phyloP scores from a whole-genome alignment of 2,113 vertebrate species.

The Upupa epops region DNA sequence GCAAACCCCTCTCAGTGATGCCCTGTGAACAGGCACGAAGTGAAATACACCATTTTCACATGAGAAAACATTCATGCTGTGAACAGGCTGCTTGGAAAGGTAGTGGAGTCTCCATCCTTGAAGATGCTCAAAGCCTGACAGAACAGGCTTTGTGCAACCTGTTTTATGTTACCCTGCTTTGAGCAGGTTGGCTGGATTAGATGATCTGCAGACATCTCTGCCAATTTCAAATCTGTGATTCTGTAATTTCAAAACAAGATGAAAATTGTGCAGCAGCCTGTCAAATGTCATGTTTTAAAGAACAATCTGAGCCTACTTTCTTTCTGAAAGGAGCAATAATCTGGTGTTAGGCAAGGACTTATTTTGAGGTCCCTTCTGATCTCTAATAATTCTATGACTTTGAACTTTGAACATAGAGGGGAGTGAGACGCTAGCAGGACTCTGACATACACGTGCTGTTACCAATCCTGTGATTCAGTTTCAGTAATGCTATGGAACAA shows the following conservation, averaged over 20 bases:
- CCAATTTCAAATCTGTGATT: neutral
- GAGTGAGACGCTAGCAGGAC: neutral
- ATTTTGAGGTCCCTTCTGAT: too few species aligned
- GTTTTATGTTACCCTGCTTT: neutral
- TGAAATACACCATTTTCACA: neutral
- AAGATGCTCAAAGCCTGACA: neutral
- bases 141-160: neutral
- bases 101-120: too few species aligned
- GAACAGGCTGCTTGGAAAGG: too few species aligned
- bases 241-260: neutral
- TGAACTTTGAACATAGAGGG: neutral
- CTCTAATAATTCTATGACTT: too few species aligned
- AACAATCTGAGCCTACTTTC: neutral
- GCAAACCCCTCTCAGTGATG: neutral
- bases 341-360: neutral
- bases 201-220: neutral
- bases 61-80: neutral
- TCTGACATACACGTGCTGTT: neutral
- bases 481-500: neutral
- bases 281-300: neutral
- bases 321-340: neutral
- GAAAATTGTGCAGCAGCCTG: neutral
- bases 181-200: neutral
- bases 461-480: neutral
- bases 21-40: neutral